Evolutionary conservation across 1,140 invertebrate genomes (phyloP).

Genomic region (Drosophila lacteicornis): DNA sequence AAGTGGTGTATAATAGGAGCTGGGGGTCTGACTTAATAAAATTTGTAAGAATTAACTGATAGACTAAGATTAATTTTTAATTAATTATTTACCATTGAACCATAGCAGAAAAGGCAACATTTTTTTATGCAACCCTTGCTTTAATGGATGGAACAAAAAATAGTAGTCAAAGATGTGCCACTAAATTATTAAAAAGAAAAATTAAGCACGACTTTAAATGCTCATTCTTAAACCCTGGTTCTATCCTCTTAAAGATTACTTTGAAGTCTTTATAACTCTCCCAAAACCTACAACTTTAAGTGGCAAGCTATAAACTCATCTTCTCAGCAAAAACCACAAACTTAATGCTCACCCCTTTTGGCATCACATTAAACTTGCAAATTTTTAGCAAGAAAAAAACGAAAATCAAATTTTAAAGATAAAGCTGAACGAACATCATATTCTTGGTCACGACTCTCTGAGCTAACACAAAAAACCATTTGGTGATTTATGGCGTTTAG

Average conservation of each 20-base stretch:
- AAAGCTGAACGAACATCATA: conserved; percentile 51
- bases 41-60: neutral
- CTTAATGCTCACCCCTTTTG: conserved; percentile 24
- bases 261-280: neutral
- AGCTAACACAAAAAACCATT: conserved; percentile 11
- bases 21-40: neutral
- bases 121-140: too few species aligned
- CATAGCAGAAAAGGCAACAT: too few species aligned
- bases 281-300: conserved; percentile 18
- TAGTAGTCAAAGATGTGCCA: neutral
- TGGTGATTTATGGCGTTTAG: conserved; percentile 56
- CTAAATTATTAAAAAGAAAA: neutral
- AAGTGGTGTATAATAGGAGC: too few species aligned
- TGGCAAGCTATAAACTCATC: conserved; percentile 15
- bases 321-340: conserved; percentile 29
- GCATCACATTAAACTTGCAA: conserved; percentile 51
- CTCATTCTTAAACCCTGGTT: too few species aligned
- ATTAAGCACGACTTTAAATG: neutral
- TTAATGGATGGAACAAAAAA: too few species aligned
- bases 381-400: conserved; percentile 16
- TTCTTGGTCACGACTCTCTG: conserved; percentile 56
- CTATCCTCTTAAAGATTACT: neutral
- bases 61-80: neutral
- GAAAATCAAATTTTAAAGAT: conserved; percentile 20
- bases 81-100: neutral